A percentile compares a stretch with the other conserved stretches of the same genome.
Evolutionary conservation across 2,797 vertebrate genomes (phyloP).

Genomic region (Trachurus trachurus): DNA sequence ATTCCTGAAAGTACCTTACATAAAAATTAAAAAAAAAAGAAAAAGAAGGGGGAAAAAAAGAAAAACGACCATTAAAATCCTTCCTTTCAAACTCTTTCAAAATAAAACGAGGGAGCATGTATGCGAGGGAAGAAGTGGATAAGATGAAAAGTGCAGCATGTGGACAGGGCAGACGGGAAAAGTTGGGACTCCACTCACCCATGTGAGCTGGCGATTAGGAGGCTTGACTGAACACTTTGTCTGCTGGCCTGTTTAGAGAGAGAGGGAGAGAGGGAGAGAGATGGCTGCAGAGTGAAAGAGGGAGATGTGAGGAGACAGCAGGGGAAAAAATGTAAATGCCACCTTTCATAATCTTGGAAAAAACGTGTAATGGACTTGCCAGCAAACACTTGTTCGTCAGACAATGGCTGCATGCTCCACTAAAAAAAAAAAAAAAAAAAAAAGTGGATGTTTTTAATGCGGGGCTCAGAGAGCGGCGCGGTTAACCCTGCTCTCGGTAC

Average conservation of each 20-base stretch:
- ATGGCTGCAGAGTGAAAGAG: constrained; percentile 76
- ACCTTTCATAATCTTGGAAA: constrained; percentile 78
- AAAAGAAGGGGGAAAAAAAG: neutral
- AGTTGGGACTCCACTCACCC: constrained; percentile 84
- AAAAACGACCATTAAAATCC: constrained; percentile 11
- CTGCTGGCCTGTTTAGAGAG: constrained; percentile 82
- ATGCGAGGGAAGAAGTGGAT: constrained; percentile 56
- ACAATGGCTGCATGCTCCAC: constrained; percentile 68
- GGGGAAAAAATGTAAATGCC: constrained; percentile 78
- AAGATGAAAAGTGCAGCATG: constrained; percentile 74
- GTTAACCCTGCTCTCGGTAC: constrained; percentile 32
- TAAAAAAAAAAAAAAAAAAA: constrained; percentile 40
- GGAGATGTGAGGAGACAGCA: constrained; percentile 79
- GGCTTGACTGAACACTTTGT: constrained; percentile 87
- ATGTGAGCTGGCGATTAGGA: constrained; percentile 83
- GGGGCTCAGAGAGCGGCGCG: constrained; percentile 10
- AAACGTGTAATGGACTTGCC: constrained; percentile 74
- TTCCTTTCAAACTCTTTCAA: constrained; percentile 11
- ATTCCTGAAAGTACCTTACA: constrained; percentile 42
- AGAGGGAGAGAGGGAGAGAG: constrained; percentile 34
- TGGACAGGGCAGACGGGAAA: constrained; percentile 79
- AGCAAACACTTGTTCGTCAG: constrained; percentile 74
- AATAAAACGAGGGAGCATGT: constrained; percentile 47
- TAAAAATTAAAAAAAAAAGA: neutral
- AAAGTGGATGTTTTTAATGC: constrained; percentile 51